Evolutionary conservation across 1,140 invertebrate species (phyloP).

Genomic region (Venustaconcha ellipsiformis): DNA sequence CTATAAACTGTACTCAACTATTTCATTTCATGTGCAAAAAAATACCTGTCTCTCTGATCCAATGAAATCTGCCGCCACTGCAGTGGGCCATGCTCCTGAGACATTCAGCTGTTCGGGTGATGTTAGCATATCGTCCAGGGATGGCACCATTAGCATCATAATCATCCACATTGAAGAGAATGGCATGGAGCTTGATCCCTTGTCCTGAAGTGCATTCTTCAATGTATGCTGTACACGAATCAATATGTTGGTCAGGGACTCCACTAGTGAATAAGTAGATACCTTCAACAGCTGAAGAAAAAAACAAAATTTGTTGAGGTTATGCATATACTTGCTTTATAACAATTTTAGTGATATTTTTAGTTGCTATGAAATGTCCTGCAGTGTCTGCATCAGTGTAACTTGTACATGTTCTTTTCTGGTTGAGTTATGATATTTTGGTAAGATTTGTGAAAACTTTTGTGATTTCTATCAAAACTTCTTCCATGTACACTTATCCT

Average conservation of each 20-base stretch:
- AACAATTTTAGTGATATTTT: too few species aligned
- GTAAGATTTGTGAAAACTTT: too few species aligned
- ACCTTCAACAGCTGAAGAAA: constrained; percentile 61
- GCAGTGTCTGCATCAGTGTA: too few species aligned
- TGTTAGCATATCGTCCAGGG: constrained; percentile 69
- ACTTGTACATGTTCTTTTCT: too few species aligned
- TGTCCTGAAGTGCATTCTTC: constrained; percentile 61
- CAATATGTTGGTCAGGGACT: constrained; percentile 66
- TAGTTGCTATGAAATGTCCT: too few species aligned
- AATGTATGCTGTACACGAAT: constrained; percentile 60
- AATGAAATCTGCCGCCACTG: constrained; percentile 67
- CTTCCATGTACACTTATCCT: too few species aligned
- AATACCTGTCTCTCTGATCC: constrained; percentile 69
- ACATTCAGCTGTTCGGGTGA: constrained; percentile 66
- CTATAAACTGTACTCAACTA: too few species aligned
- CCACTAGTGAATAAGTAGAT: constrained; percentile 70
- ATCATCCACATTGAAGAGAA: constrained; percentile 69
- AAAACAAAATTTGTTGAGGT: neutral
- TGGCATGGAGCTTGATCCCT: constrained; percentile 60
- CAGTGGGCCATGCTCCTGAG: constrained; percentile 66
- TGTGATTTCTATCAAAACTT: too few species aligned
- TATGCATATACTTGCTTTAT: too few species aligned
- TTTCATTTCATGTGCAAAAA: neutral
- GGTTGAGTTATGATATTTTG: too few species aligned
- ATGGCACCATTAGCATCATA: constrained; percentile 67